Base-by-base conservation (phyloP, 2,888 invertebrate species). In the Trichopria drosophilae region DNA sequence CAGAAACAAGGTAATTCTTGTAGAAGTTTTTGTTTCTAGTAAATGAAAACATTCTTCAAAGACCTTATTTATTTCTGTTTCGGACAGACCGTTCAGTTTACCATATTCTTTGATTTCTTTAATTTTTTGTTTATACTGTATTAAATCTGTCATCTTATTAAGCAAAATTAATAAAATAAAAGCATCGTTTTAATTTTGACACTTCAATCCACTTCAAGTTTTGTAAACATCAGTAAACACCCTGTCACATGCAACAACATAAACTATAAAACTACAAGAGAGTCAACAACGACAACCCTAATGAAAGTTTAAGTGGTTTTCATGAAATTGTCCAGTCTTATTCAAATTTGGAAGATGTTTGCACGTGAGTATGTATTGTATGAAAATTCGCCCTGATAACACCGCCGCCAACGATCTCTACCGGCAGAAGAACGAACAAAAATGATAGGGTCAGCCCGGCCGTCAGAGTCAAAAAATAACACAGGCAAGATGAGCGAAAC, bases 51-150 rank as follows among this genome's bases (percentile, higher is more conserved):
- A 81, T 57, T 81, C 76, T 61, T 78, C 72, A 55, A 84, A 83
- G 57, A 86, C 77, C 70, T 79, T 73, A 58, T 82, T 78, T 57
- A 88, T 83, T 68, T 87, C 83, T 26, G 79, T 75, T 53, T 86
- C 83, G 28, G 77, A 80, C 59, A 88, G 76, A 41, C 83, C 82
- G 59, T 81, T 78, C 44, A 80, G 76, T 57, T 75, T 76, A 48
- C 84, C 86, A 65, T 82, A 77, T 57, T 77, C 75, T 61, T 79
- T 81, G 31, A 88, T 72, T 62, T 79, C 77, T 57, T 78, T 78
- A 40, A 88, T 78, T 58, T 82, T 79, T 9, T 41, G 42, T 53
- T 50, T 56, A 32, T 67, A 69, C 1, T 34, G 36, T 29, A 49
- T 35, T 19, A 62, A 53, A 52, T 60, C 45, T 29, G 53, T 53